A percentile compares a stretch with the other conserved stretches of the same genome.
Evolutionary conservation across 1,140 invertebrate genomes (phyloP).

Genomic region (Pseudobourletiella spinata): DNA sequence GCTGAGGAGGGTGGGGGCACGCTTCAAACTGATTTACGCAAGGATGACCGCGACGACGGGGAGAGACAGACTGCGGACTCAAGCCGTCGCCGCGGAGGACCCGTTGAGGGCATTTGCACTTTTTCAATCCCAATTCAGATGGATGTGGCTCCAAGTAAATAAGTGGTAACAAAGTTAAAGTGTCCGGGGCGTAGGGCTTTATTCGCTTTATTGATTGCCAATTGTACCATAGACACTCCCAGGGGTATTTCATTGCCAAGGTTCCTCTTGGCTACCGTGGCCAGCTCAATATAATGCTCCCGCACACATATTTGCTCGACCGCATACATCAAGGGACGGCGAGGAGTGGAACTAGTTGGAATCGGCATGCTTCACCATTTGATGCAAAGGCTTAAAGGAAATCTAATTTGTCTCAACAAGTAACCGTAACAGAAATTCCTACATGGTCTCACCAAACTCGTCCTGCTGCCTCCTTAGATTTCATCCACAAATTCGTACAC

Average conservation of each 20-base stretch:
- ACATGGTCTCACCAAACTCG: background rate
- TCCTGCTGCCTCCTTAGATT: too few species aligned
- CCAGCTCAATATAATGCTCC: background rate
- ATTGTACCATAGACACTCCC: conserved; percentile 10
- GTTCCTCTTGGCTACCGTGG: background rate
- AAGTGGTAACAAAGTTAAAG: conserved; percentile 22
- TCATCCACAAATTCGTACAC: too few species aligned
- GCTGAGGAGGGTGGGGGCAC: too few species aligned
- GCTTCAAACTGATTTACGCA: too few species aligned
- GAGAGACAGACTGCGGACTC: too few species aligned
- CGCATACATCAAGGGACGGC: background rate
- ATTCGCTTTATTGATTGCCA: conserved; percentile 21
- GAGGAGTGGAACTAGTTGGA: background rate
- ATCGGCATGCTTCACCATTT: conserved; percentile 8
- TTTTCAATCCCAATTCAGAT: too few species aligned
- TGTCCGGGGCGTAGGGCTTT: conserved; percentile 7
- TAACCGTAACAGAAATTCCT: conserved; percentile 8
- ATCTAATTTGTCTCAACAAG: conserved; percentile 27
- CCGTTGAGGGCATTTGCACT: too few species aligned
- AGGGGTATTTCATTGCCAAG: background rate
- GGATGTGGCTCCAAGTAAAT: conserved; percentile 13
- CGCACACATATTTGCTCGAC: background rate
- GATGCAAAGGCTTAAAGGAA: conserved; percentile 11
- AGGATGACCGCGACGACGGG: too few species aligned
- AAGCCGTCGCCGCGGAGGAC: too few species aligned